phyloP scores from a whole-genome alignment of 2,797 vertebrate genomes.

The Decapterus maruadsi region DNA sequence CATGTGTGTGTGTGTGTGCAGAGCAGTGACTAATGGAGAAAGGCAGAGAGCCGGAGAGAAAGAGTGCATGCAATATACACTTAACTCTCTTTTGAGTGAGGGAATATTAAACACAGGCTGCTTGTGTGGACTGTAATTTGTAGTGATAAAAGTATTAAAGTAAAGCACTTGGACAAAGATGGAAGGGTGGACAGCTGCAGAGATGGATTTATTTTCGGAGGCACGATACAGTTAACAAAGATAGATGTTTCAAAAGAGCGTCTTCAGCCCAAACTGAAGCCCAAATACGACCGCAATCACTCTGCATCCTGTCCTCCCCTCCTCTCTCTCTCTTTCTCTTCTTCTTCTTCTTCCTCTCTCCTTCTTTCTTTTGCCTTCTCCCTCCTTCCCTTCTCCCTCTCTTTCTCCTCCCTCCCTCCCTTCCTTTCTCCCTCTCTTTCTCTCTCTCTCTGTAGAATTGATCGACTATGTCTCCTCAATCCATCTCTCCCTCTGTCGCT shows the following conservation, averaged over 20 bases:
- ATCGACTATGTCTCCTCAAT: slow-evolving; percentile 90
- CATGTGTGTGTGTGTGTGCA: slow-evolving; percentile 57
- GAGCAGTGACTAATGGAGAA: slow-evolving; percentile 79
- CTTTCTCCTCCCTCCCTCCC: slow-evolving; percentile 20
- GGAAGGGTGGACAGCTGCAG: slow-evolving; percentile 76
- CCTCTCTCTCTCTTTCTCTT: slow-evolving; percentile 59
- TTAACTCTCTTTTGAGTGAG: slow-evolving; percentile 78
- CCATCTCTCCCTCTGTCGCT: slow-evolving; percentile 89
- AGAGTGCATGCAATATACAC: slow-evolving; percentile 79
- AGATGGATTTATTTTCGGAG: slow-evolving; percentile 79
- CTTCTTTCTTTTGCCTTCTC: slow-evolving; percentile 35
- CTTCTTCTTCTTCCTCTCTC: slow-evolving; percentile 37
- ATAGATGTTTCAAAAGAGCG: slow-evolving; percentile 80
- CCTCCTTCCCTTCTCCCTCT: slow-evolving; percentile 20
- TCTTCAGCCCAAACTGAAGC: slow-evolving; percentile 74
- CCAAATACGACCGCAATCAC: slow-evolving; percentile 79
- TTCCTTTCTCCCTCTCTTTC: slow-evolving; percentile 50
- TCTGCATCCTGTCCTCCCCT: slow-evolving; percentile 78
- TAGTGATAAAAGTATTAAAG: slow-evolving; percentile 79
- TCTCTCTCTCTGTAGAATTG: slow-evolving; percentile 87
- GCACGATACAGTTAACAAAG: slow-evolving; percentile 78
- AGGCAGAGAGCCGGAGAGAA: slow-evolving; percentile 74
- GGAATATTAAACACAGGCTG: slow-evolving; percentile 75
- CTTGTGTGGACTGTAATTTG: slow-evolving; percentile 75
- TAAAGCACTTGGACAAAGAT: slow-evolving; percentile 71